phyloP scores from a whole-genome alignment of 2,888 invertebrate genomes.

The Imbricaverruca yamaguchii region DNA sequence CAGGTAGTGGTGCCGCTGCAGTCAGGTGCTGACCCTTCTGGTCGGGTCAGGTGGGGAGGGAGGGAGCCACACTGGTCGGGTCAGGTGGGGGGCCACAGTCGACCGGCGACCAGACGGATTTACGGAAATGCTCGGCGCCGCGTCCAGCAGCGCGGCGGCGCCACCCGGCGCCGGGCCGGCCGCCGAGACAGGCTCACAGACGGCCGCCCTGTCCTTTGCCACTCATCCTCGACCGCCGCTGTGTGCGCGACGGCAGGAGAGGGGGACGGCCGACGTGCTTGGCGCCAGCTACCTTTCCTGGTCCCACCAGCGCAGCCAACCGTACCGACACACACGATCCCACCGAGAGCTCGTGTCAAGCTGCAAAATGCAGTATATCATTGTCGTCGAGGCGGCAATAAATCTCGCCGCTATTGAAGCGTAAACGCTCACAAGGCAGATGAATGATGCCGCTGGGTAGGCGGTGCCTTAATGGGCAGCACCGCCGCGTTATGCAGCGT shows the following conservation, averaged over 20 bases:
- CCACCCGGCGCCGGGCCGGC: background rate
- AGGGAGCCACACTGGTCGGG: too few species aligned
- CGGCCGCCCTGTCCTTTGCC: background rate
- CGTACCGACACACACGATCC: background rate
- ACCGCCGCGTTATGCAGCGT: background rate
- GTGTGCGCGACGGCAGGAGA: too few species aligned
- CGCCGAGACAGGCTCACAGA: background rate
- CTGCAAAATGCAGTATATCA: conserved; percentile 4
- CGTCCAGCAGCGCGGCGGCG: background rate
- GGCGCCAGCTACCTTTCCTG: too few species aligned
- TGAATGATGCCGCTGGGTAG: background rate
- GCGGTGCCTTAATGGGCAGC: background rate
- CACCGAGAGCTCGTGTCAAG: background rate
- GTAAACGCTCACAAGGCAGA: background rate
- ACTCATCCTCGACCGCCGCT: background rate
- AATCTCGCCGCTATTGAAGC: conserved; percentile 1
- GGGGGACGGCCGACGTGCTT: too few species aligned
- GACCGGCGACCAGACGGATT: background rate
- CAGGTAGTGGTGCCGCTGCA: too few species aligned
- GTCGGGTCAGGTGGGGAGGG: too few species aligned
- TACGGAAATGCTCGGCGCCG: background rate
- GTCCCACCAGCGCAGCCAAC: too few species aligned
- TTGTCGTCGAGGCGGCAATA: background rate
- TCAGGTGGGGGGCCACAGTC: too few species aligned
- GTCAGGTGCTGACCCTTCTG: too few species aligned